These are phyloP conservation scores for Natrix natrix DNA, from an alignment of 2,797 vertebrate genomes.

Conservation along the genomic window DNA sequence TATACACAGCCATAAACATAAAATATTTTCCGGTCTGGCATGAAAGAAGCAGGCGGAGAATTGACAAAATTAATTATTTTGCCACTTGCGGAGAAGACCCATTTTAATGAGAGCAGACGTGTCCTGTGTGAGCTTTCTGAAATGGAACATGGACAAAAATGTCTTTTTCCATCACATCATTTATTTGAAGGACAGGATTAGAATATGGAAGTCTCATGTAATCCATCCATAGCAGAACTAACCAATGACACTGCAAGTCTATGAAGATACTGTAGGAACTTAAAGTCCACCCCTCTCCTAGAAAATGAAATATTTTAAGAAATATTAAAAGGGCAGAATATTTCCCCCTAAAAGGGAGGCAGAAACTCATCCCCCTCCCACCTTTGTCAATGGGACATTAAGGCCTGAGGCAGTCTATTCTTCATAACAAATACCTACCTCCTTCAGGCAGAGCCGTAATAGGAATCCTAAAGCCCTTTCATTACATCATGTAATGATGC, in stretches of 20 bases:
- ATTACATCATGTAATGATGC: too few relatives aligned
- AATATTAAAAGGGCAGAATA: too few relatives aligned
- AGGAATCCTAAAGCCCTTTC: too few relatives aligned
- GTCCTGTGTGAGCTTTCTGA: background rate
- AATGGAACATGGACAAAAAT: background rate
- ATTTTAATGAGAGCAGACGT: background rate
- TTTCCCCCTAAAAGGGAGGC: too few relatives aligned
- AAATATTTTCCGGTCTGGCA: background rate
- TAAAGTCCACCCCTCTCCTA: too few relatives aligned
- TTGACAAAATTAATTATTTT: slow-evolving; percentile 8
- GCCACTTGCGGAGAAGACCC: background rate
- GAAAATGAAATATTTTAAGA: too few relatives aligned
- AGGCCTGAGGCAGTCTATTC: too few relatives aligned
- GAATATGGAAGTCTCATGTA: background rate
- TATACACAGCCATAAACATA: slow-evolving; percentile 43
- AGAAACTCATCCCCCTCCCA: too few relatives aligned
- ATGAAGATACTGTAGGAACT: background rate
- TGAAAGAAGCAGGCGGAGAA: background rate
- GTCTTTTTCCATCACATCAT: background rate
- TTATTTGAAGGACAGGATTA: background rate
- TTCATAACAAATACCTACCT: too few relatives aligned
- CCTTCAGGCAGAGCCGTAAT: too few relatives aligned
- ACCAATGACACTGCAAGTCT: background rate
- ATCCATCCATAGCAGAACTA: background rate
- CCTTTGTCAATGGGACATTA: too few relatives aligned